These are phyloP conservation scores for Neolamprologus kungweensis DNA, from an alignment of 2,113 vertebrate genomes.

Conservation along the genomic window DNA sequence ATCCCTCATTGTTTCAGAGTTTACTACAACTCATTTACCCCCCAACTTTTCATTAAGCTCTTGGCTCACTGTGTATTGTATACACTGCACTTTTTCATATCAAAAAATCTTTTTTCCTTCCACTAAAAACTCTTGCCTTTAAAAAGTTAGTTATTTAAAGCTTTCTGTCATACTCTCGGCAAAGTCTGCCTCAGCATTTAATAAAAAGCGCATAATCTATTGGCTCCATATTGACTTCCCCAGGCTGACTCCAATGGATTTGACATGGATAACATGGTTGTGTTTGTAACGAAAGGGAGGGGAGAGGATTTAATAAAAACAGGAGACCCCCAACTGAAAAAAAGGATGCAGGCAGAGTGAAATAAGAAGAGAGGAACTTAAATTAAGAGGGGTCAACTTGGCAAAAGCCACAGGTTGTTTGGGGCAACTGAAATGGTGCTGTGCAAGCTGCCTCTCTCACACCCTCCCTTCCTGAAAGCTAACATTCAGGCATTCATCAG, in stretches of 20 bases:
- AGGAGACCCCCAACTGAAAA: slow-evolving; percentile 40
- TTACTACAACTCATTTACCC: background rate
- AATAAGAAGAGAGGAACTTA: slow-evolving; percentile 30
- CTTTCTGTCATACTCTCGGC: slow-evolving; percentile 3
- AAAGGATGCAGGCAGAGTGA: slow-evolving; percentile 11
- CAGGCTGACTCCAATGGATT: slow-evolving; percentile 64
- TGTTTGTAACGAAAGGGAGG: slow-evolving; percentile 53
- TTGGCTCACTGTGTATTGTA: background rate
- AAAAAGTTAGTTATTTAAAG: background rate
- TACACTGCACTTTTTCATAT: background rate
- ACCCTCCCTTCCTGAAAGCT: background rate
- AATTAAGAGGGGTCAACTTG: slow-evolving; percentile 47
- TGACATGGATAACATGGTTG: slow-evolving; percentile 64
- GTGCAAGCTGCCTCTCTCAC: background rate
- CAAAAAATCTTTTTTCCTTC: background rate
- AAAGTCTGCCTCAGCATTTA: background rate
- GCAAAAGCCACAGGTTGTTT: slow-evolving; percentile 53
- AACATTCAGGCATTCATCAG: background rate
- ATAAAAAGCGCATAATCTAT: slow-evolving; percentile 41
- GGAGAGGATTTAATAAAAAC: slow-evolving; percentile 46
- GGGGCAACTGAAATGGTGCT: slow-evolving; percentile 46
- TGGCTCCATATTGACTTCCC: slow-evolving; percentile 64
- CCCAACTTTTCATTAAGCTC: background rate
- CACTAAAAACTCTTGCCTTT: background rate
- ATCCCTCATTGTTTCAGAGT: background rate